Base-by-base conservation (phyloP, 2,797 vertebrate genomes). In the Etheostoma perlongum region DNA sequence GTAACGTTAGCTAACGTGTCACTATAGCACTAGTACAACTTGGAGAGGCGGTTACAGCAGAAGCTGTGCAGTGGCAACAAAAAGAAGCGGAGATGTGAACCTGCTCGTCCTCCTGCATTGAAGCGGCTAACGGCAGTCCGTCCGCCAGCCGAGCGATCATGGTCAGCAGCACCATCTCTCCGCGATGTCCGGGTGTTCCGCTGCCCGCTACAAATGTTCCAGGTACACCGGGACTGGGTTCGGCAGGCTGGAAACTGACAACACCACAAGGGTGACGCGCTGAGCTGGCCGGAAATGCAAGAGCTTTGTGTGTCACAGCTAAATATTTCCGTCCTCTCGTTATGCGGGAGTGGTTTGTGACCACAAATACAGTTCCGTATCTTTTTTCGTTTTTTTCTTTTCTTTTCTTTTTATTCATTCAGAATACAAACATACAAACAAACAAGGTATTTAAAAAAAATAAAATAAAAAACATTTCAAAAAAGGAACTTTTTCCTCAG, bases 81-180 rank as follows among this genome's bases (percentile, higher is more conserved):
- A 15, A 68, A 67, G 2, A 1, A 40, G 44, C 61, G 66, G 57
- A 52, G 58, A 65, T 33, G 6, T 66, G 16, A 86, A 98, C 97
- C 97, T 98, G 98, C 84, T 99, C 98, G 86, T 99, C 98, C 88
- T 99, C 98, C 82, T 99, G 98, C 97, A 99, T 99, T 0, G 98
- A 99, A 1, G 98, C 98, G 55, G 98, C 98, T 78, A 99, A 90
- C 4, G 97, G 97, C 27, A 99, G 96, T 25, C 98, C 98, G 85
- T 99, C 98, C 13, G 98, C 98, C 93, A 99, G 94, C 25, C 98
- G 96, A 44, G 97, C 98, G 88, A 99, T 99, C 97, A 99, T 98
- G 16, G 98, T 99, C 19, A 99, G 94, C 84, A 99, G 89, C 94
- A 99, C 97, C 98, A 99, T 99, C 40, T 91, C 89, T 78, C 33